These are phyloP conservation scores for Drosophila pandora DNA, from an alignment of 1,140 invertebrate genomes.

Conservation along the genomic window DNA sequence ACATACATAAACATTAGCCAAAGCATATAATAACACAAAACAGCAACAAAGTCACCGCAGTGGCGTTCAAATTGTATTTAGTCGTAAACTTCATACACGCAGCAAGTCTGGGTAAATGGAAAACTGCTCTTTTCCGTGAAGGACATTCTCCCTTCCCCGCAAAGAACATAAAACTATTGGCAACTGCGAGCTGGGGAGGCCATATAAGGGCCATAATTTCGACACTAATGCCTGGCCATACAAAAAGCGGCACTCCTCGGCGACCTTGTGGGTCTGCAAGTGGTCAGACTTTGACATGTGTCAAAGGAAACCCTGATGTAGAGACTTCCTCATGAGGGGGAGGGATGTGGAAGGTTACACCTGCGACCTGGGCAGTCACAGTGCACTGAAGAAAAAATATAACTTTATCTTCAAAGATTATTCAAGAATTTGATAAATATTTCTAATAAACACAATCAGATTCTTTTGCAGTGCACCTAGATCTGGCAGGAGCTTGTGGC, in stretches of 20 bases:
- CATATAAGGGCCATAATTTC: slow-evolving; percentile 67
- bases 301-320: slow-evolving; percentile 51
- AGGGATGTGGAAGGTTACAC: slow-evolving; percentile 27
- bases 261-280: slow-evolving; percentile 64
- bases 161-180: slow-evolving; percentile 64
- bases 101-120: slow-evolving; percentile 10
- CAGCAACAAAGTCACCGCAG: slow-evolving; percentile 40
- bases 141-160: not conserved
- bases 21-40: slow-evolving; percentile 42
- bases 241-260: slow-evolving; percentile 21
- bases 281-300: slow-evolving; percentile 69
- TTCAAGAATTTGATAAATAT: not conserved
- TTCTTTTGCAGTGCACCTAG: slow-evolving; percentile 4
- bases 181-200: slow-evolving; percentile 22
- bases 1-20: slow-evolving; percentile 51
- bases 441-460: not conserved
- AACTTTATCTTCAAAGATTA: not conserved
- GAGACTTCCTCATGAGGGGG: slow-evolving; percentile 1
- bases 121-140: slow-evolving; percentile 8
- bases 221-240: slow-evolving; percentile 67
- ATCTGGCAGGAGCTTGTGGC: slow-evolving; percentile 2
- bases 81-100: slow-evolving; percentile 65
- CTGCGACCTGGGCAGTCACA: slow-evolving; percentile 25
- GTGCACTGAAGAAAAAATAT: not conserved
- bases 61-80: slow-evolving; percentile 64